Conservation (phyloP, 2,888 invertebrate species). For the Saturnia japonica region DNA sequence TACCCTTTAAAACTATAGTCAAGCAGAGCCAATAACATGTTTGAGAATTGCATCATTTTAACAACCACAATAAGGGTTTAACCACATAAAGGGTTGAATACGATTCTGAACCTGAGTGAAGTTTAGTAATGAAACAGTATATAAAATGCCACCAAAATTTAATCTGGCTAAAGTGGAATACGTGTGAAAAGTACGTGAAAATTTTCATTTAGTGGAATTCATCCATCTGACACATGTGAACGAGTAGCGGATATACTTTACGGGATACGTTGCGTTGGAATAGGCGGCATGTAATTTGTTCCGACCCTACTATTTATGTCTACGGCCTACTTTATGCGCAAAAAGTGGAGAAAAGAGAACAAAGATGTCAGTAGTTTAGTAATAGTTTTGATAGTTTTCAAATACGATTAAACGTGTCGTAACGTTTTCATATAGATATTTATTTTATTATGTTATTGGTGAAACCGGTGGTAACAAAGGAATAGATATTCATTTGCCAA, state of each 20-base stretch:
- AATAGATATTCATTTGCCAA: neutral
- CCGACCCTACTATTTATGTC: conserved; percentile 72
- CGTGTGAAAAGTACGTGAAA: conserved; percentile 54
- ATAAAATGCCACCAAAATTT: neutral
- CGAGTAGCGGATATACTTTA: conserved; percentile 54
- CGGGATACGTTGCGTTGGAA: conserved; percentile 59
- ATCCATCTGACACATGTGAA: conserved; percentile 51
- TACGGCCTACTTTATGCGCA: conserved; percentile 66
- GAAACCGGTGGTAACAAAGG: neutral
- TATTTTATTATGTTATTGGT: neutral
- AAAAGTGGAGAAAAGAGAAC: conserved; percentile 57
- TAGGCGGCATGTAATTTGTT: conserved; percentile 68
- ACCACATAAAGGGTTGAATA: neutral
- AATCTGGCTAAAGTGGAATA: conserved; percentile 65
- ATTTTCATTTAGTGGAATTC: conserved; percentile 66
- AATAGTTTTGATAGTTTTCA: neutral
- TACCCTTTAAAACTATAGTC: conserved; percentile 72
- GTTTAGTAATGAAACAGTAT: neutral
- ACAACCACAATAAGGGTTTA: conserved; percentile 20
- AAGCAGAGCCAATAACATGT: conserved; percentile 57
- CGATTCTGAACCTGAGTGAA: neutral
- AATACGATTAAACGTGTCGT: neutral
- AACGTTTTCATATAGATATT: neutral
- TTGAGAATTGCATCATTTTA: conserved; percentile 28
- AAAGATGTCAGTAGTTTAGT: neutral